phyloP scores from a whole-genome alignment of 2,888 invertebrate species.

The Antheraea yamamai region DNA sequence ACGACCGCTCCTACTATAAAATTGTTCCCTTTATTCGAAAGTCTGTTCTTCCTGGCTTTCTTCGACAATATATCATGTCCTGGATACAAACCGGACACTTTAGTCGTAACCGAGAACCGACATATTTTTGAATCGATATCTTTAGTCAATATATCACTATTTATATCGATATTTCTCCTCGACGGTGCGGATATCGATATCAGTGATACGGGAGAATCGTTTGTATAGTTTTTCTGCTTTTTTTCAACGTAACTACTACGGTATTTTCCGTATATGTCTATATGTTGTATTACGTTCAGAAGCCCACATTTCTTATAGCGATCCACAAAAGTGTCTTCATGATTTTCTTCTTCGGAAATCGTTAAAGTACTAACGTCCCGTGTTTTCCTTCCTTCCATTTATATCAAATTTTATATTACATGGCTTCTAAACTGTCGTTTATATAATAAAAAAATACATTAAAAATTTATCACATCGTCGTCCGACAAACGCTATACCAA shows the following conservation, averaged over 20 bases:
- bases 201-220: conserved; percentile 31
- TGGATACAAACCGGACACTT: conserved; percentile 46
- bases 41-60: conserved; percentile 19
- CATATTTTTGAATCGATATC: conserved; percentile 37
- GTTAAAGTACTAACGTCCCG: conserved; percentile 24
- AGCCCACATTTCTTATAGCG: conserved; percentile 43
- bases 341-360: neutral
- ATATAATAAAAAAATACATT: neutral
- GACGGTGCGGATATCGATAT: conserved; percentile 35
- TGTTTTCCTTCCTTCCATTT: conserved; percentile 6
- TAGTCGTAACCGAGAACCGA: conserved; percentile 43
- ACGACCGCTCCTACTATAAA: neutral
- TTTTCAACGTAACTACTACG: conserved; percentile 34
- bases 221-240: conserved; percentile 7
- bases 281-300: conserved; percentile 49
- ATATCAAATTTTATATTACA: neutral
- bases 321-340: conserved; percentile 30
- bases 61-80: conserved; percentile 50
- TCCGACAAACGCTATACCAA: neutral
- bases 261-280: conserved; percentile 51
- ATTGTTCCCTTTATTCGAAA: neutral
- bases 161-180: conserved; percentile 24
- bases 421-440: neutral
- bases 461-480: neutral
- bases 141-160: conserved; percentile 15